Conservation (phyloP, 2,797 vertebrate genomes). For the Hippocampus kuda region DNA sequence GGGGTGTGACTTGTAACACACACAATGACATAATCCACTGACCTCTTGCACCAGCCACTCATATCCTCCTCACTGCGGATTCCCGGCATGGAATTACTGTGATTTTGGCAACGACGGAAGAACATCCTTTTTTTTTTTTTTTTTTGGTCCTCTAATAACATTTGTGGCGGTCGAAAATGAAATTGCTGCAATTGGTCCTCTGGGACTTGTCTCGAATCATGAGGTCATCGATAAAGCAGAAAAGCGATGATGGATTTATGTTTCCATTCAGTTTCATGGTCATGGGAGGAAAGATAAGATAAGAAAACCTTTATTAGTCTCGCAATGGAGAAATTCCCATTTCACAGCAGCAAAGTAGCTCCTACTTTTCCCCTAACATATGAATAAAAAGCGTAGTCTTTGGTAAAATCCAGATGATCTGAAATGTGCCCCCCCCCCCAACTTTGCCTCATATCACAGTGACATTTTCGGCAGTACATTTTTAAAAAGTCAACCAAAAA, state of each 20-base stretch:
- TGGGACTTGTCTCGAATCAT: constrained; percentile 12
- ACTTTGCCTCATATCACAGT: no score
- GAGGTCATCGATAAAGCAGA: constrained; percentile 23
- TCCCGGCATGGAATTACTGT: constrained; percentile 31
- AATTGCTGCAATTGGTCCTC: constrained; percentile 20
- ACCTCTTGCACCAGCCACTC: constrained; percentile 38
- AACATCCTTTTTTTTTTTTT: constrained; percentile 24
- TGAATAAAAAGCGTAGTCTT: not conserved
- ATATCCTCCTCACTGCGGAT: constrained; percentile 22
- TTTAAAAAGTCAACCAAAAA: no score
- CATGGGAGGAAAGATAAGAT: constrained; percentile 17
- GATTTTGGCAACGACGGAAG: constrained; percentile 41
- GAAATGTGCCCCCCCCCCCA: not conserved
- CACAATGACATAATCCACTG: constrained; percentile 53
- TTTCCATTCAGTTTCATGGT: constrained; percentile 29
- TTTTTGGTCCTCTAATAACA: constrained; percentile 34
- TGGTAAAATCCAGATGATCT: not conserved
- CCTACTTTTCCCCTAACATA: constrained; percentile 1
- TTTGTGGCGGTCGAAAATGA: constrained; percentile 26
- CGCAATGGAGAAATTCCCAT: no score
- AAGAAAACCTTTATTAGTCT: no score
- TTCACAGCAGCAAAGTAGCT: no score
- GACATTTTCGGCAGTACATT: no score
- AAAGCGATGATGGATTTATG: constrained; percentile 19
- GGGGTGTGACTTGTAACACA: constrained; percentile 46